These are phyloP conservation scores for Odontothrips loti DNA, from an alignment of 2,888 invertebrate genomes.

Conservation along the genomic window DNA sequence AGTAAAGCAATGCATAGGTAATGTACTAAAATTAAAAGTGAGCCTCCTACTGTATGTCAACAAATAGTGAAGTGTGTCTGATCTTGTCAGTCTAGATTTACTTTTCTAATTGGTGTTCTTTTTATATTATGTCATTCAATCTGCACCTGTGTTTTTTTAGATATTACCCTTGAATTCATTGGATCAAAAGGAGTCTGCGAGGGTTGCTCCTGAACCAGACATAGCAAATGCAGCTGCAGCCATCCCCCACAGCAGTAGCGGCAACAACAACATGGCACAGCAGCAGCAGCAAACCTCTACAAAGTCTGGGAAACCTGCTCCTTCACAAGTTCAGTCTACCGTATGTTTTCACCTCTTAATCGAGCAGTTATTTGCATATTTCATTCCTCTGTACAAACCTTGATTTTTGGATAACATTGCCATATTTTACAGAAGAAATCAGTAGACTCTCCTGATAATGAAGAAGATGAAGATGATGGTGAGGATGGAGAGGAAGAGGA, in stretches of 20 bases:
- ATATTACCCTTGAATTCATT: background rate
- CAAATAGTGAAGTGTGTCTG: too few species aligned
- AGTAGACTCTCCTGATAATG: background rate
- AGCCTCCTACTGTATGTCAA: too few species aligned
- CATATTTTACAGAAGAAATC: background rate
- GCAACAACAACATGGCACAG: conserved; percentile 33
- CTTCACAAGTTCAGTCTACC: conserved; percentile 15
- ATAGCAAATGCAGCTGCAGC: background rate
- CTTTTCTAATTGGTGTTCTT: background rate
- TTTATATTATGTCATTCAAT: background rate
- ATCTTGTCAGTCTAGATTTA: too few species aligned
- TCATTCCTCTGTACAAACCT: too few species aligned
- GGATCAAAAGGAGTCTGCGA: background rate
- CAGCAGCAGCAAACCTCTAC: conserved; percentile 28
- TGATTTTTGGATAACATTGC: too few species aligned
- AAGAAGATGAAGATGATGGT: conserved; percentile 27
- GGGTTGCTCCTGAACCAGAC: too few species aligned
- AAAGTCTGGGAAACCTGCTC: conserved; percentile 16
- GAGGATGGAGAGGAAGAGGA: conserved; percentile 31
- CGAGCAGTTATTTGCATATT: too few species aligned
- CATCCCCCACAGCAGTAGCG: background rate
- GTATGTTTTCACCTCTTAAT: background rate
- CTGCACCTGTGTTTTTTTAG: background rate
- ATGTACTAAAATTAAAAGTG: too few species aligned
- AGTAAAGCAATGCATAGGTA: too few species aligned